Conservation (phyloP, 2,113 vertebrate species). For the Pseudois nayaur region DNA sequence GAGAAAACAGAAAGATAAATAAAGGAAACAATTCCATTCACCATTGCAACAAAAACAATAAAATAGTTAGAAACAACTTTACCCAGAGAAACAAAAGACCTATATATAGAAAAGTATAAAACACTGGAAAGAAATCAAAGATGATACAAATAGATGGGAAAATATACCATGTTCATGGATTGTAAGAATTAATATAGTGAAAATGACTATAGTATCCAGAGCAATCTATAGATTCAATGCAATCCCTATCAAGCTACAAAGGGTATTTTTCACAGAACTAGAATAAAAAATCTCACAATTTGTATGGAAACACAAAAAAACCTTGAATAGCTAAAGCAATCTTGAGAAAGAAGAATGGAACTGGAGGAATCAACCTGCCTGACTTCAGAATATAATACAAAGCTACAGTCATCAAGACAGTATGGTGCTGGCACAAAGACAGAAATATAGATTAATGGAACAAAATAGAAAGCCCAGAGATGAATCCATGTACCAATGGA, state of each 20-base stretch:
- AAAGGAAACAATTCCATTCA: background rate
- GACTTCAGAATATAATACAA: background rate
- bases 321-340: background rate
- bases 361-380: background rate
- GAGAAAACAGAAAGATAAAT: background rate
- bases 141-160: background rate
- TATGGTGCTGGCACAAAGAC: background rate
- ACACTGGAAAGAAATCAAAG: background rate
- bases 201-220: background rate
- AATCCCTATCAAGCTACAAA: background rate
- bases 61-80: background rate
- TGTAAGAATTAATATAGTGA: background rate
- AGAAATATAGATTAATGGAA: background rate
- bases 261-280: background rate
- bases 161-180: background rate
- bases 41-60: background rate
- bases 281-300: background rate
- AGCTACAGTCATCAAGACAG: background rate
- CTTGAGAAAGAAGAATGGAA: background rate
- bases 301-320: background rate
- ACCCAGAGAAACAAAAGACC: background rate
- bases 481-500: background rate
- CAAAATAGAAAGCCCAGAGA: background rate
- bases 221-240: background rate
- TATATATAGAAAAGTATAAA: background rate